Evolutionary conservation across 1,140 invertebrate genomes (phyloP).

Genomic region (Triops cancriformis): DNA sequence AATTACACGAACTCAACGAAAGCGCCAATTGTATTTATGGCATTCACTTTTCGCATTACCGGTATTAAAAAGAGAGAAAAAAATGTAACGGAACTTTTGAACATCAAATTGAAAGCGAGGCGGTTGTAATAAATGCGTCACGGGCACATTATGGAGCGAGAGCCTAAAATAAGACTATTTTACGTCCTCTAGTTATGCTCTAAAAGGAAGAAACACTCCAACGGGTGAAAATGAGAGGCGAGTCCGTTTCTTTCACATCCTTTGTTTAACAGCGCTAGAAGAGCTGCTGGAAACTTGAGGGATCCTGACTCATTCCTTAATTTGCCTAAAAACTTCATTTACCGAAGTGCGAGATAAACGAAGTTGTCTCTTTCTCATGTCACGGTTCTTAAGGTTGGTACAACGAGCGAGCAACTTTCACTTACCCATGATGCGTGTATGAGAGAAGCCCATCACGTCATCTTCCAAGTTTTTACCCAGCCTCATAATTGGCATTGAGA

Average conservation of each 20-base stretch:
- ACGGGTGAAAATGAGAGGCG: background rate
- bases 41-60: too few species aligned
- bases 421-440: background rate
- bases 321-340: constrained; percentile 11
- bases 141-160: too few species aligned
- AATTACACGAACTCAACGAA: too few species aligned
- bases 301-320: background rate
- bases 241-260: background rate
- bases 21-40: too few species aligned
- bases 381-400: constrained; percentile 1
- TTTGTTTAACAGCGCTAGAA: background rate
- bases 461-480: background rate
- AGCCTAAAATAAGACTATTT: background rate
- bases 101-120: too few species aligned
- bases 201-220: background rate
- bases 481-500: constrained; percentile 2
- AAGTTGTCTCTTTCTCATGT: constrained; percentile 1
- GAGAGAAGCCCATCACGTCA: background rate
- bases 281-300: background rate
- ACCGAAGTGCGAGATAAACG: constrained; percentile 10
- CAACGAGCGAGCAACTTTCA: constrained; percentile 4
- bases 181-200: too few species aligned
- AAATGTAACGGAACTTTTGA: too few species aligned
- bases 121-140: too few species aligned
- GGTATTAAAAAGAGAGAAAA: too few species aligned